phyloP scores from a whole-genome alignment of 2,797 vertebrate species.

The Morus bassanus region DNA sequence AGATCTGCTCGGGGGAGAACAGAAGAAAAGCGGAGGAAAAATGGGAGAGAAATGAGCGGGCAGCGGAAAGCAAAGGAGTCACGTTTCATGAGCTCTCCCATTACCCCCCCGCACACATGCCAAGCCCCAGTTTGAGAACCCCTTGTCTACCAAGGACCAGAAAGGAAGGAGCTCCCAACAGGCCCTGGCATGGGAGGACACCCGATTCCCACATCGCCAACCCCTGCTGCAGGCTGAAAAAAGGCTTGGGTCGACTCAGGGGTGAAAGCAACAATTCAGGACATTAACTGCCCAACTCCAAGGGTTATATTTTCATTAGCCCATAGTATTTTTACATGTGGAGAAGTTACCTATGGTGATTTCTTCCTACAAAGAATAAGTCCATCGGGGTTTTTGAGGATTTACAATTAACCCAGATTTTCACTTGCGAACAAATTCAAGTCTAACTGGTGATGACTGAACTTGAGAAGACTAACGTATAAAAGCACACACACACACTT shows the following conservation, averaged over 20 bases:
- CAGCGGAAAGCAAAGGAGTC: not conserved
- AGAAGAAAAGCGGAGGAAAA: not conserved
- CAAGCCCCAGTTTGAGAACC: not conserved
- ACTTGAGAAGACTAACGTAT: not conserved
- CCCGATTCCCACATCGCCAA: not conserved
- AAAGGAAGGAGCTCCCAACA: not conserved
- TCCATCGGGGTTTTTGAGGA: fast-evolving
- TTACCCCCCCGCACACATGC: not conserved
- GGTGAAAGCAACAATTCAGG: not conserved
- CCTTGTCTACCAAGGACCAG: not conserved
- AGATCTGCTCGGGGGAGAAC: not conserved
- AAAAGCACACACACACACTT: not conserved
- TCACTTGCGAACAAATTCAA: not conserved
- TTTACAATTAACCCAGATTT: not conserved
- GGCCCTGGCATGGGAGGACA: not conserved
- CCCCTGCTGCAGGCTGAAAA: not conserved
- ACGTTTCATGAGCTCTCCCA: not conserved
- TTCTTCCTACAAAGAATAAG: not conserved
- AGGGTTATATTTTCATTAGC: not conserved
- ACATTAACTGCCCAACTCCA: not conserved
- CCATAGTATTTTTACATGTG: not conserved
- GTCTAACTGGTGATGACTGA: not conserved
- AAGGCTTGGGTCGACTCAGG: not conserved
- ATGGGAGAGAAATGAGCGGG: fast-evolving
- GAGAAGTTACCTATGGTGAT: not conserved